These are phyloP conservation scores for Pseudopipra pipra DNA, from an alignment of 2,113 vertebrate genomes.

Conservation along the genomic window DNA sequence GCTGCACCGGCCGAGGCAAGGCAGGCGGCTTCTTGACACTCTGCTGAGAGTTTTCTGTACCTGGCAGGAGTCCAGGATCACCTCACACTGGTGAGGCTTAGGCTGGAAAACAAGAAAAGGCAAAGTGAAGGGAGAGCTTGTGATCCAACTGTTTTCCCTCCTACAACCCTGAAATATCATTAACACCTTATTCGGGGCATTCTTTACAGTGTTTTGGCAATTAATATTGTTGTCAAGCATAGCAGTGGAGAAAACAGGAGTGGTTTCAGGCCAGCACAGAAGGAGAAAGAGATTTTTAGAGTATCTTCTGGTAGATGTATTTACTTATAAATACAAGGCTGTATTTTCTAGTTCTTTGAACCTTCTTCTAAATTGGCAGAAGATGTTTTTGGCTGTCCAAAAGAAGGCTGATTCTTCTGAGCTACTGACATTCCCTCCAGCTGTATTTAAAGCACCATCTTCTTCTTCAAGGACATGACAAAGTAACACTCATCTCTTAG, in stretches of 20 bases:
- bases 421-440: background rate
- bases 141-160: background rate
- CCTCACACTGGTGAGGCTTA: background rate
- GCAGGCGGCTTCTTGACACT: slow-evolving; percentile 1
- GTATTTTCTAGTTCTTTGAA: background rate
- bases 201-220: background rate
- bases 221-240: background rate
- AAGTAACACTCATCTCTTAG: background rate
- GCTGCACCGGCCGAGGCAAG: slow-evolving; percentile 50
- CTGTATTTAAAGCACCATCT: background rate
- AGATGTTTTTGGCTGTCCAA: background rate
- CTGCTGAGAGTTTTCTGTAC: background rate
- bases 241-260: background rate
- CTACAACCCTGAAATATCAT: background rate
- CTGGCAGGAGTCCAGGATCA: background rate
- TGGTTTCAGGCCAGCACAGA: background rate
- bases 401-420: background rate
- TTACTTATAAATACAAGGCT: background rate
- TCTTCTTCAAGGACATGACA: background rate
- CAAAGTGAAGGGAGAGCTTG: background rate
- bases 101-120: background rate
- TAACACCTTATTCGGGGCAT: background rate
- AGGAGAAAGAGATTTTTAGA: background rate
- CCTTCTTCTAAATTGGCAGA: background rate
- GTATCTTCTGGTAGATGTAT: background rate